Base-by-base conservation (phyloP, 2,113 vertebrate species). In the Zosterops borbonicus region DNA sequence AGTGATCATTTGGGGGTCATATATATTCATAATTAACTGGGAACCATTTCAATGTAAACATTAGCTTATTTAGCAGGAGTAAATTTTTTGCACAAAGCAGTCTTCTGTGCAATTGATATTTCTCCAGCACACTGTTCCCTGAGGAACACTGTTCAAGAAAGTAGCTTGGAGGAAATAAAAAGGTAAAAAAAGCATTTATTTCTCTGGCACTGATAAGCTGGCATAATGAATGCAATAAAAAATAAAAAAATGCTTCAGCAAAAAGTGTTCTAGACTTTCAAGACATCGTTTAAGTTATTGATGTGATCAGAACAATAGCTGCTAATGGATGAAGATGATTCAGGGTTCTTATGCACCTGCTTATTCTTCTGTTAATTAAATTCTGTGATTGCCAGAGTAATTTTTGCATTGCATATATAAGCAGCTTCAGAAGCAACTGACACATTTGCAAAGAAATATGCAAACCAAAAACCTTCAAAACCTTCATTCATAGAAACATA, bases 331-430 rank as follows among this genome's bases (percentile, higher is more conserved):
- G 27, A 96, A 94, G 55, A 89, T 44, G 23, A 92, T 95, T 92
- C 79, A 89, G 44, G 84, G 29, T 79, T 82, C 75, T 89, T 87
- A 74, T 68, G 64, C 46, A 90, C 52, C 70, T 94, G 55, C 46
- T 91, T 96, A 92, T 96, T 97, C 64, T 96, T 96, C 87, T 90
- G 39, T 87, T 87, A 96, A 96, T 92, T 96, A 91, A 95, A 95
- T 93, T 84, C 79, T 89, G 29, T 85, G 81, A 95, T 88, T 94
- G 31, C 64, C 46, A 49, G 83, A 95, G 35, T 65, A 94, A 92
- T 86, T 92, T 87, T 91, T 97, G 44, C 65, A 90, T 60, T 14
- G 4, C 53, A 83, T 70, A 78, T 71, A 90, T 31, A 85, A 52
- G 29, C 83, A 69, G 14, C 42, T 92, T 95, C 90, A 79, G 93